phyloP scores from a whole-genome alignment of 2,888 invertebrate genomes.

The Epirrhoe alternata region DNA sequence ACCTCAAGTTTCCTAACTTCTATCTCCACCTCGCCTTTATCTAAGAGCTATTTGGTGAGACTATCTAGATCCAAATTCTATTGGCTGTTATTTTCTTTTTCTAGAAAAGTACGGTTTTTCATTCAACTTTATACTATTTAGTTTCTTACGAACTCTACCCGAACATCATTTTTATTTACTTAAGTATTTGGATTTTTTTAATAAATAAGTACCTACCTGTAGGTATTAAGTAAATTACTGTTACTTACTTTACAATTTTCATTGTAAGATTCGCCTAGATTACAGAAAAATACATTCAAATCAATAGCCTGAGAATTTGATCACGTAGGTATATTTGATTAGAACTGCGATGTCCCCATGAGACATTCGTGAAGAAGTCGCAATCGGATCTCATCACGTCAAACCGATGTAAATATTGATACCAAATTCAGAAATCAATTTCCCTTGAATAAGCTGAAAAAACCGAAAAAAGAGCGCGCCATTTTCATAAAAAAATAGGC shows the following conservation, averaged over 20 bases:
- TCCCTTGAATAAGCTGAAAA: slow-evolving; percentile 18
- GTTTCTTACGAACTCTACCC: too few relatives aligned
- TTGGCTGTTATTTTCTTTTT: background rate
- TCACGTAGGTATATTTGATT: slow-evolving; percentile 3
- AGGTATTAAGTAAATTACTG: too few relatives aligned
- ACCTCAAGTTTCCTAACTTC: slow-evolving; percentile 24
- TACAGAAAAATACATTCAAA: background rate
- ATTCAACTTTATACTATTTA: too few relatives aligned
- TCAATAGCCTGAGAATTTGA: background rate
- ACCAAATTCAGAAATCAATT: slow-evolving; percentile 11
- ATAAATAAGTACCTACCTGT: too few relatives aligned
- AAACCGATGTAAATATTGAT: slow-evolving; percentile 2
- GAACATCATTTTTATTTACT: too few relatives aligned
- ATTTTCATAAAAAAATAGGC: slow-evolving; percentile 30
- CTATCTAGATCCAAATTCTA: slow-evolving; percentile 9
- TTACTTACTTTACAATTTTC: too few relatives aligned
- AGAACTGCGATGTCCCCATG: background rate
- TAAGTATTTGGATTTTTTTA: too few relatives aligned
- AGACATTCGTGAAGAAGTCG: background rate
- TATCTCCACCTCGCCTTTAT: slow-evolving; percentile 22
- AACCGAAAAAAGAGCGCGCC: slow-evolving; percentile 18
- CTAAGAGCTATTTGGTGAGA: slow-evolving; percentile 13
- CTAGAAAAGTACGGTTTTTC: background rate
- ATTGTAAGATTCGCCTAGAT: too few relatives aligned
- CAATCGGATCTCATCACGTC: background rate